Evolutionary conservation across 2,113 vertebrate species (phyloP).

Genomic region (Aphyosemion australe): DNA sequence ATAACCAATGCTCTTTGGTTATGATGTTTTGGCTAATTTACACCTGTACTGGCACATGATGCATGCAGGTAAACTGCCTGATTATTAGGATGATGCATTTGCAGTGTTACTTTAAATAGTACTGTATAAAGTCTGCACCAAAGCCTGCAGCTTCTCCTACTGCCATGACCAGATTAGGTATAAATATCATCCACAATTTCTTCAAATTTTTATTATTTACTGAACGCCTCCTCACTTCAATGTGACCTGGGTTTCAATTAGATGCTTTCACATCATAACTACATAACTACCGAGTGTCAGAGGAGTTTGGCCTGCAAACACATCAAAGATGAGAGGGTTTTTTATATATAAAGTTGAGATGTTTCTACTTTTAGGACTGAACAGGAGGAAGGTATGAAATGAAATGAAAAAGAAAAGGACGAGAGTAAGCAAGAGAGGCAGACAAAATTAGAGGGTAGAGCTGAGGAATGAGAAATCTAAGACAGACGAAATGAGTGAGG

Average conservation of each 20-base stretch:
- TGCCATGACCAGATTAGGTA: no score
- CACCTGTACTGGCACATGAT: no score
- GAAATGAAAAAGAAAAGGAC: not conserved
- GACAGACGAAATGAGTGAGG: not conserved
- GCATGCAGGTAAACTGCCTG: no score
- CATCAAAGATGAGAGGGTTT: not conserved
- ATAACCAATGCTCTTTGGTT: no score
- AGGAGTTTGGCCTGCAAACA: not conserved
- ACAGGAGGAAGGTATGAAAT: not conserved
- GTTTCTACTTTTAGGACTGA: not conserved
- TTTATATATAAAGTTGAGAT: not conserved
- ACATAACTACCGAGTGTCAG: not conserved
- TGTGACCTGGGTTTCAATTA: not conserved
- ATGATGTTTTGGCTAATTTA: no score
- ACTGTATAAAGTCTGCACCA: not conserved
- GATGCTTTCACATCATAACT: not conserved
- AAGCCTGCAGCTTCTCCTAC: not conserved
- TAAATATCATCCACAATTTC: not conserved
- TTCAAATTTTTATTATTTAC: not conserved
- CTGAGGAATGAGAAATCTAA: conserved; percentile 1
- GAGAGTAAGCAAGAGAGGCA: not conserved
- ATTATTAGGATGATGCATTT: not conserved
- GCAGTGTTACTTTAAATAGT: not conserved
- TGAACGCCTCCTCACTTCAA: not conserved
- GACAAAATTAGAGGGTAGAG: not conserved